These are phyloP conservation scores for Smittia sp. DNA, from an alignment of 2,888 invertebrate genomes.

Conservation along the genomic window DNA sequence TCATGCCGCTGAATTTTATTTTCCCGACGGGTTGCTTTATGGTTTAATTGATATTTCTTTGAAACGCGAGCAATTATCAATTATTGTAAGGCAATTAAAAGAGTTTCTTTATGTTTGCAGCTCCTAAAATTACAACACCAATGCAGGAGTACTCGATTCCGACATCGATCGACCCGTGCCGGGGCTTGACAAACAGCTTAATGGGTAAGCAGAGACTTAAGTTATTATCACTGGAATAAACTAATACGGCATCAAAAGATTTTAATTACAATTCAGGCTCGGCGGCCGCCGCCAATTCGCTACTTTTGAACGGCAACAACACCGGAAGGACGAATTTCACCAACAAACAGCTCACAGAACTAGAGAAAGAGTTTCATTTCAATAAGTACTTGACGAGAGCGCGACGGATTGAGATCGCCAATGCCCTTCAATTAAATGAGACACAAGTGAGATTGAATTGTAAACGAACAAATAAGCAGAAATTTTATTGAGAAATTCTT, in stretches of 20 bases:
- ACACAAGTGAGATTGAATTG: constrained; percentile 76
- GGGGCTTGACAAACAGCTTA: constrained; percentile 49
- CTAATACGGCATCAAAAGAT: constrained; percentile 7
- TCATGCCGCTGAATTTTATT: not conserved
- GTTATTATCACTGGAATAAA: not conserved
- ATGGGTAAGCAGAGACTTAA: constrained; percentile 23
- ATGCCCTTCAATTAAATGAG: constrained; percentile 92
- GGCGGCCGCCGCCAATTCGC: constrained; percentile 19
- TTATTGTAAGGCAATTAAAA: constrained; percentile 5
- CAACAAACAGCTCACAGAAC: constrained; percentile 97
- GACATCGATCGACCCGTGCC: constrained; percentile 51
- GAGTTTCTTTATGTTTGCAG: constrained; percentile 53
- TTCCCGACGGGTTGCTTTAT: not conserved
- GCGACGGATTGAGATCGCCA: constrained; percentile 95
- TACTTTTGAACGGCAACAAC: constrained; percentile 62
- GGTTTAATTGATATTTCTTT: not conserved
- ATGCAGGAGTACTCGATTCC: constrained; percentile 57
- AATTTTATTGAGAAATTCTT: constrained; percentile 3
- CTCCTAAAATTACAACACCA: constrained; percentile 62
- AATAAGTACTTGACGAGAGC: constrained; percentile 98
- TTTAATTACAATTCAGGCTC: constrained; percentile 25
- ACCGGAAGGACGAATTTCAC: constrained; percentile 98
- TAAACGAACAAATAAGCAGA: no score
- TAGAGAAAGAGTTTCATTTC: constrained; percentile 99
- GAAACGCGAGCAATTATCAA: not conserved